phyloP scores from a whole-genome alignment of 2,113 vertebrate species.

The Ptilorrhoa leucosticta region DNA sequence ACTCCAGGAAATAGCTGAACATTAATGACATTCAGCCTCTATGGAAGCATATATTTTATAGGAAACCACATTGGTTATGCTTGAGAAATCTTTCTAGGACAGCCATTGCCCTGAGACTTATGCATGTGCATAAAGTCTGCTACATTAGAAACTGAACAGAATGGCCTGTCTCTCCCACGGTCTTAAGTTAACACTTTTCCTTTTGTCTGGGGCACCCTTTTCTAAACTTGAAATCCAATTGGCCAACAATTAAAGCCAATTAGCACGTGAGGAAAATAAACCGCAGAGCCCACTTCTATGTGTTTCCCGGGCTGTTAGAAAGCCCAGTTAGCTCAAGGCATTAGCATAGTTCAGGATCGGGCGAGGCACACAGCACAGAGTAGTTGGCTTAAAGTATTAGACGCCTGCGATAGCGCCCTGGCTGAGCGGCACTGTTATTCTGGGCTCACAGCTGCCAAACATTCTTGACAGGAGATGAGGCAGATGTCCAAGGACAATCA shows the following conservation, averaged over 20 bases:
- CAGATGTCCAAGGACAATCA: conserved; percentile 99
- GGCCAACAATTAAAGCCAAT: conserved; percentile 98
- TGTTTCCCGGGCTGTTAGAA: conserved; percentile 61
- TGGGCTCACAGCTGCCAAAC: conserved; percentile 95
- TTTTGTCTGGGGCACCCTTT: conserved; percentile 73
- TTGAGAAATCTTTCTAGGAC: conserved; percentile 40
- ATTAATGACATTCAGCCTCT: neutral
- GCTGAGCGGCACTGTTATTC: conserved; percentile 86
- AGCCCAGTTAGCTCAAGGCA: conserved; percentile 75
- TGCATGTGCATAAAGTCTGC: conserved; percentile 64
- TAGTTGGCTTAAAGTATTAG: conserved; percentile 97
- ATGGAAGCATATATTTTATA: conserved; percentile 15
- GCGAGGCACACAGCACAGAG: conserved; percentile 71
- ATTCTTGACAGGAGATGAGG: conserved; percentile 96
- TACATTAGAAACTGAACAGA: conserved; percentile 59
- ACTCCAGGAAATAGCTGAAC: neutral
- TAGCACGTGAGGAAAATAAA: conserved; percentile 87
- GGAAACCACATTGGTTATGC: conserved; percentile 14
- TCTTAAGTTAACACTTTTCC: conserved; percentile 63
- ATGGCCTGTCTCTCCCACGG: conserved; percentile 68
- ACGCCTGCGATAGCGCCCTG: conserved; percentile 76
- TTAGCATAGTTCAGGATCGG: conserved; percentile 83
- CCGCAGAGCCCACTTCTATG: conserved; percentile 39
- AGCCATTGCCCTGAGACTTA: conserved; percentile 27
- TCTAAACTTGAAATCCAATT: conserved; percentile 90